A percentile compares a stretch with the other conserved stretches of the same genome.
Conservation (phyloP, 2,113 vertebrate species). For the Sterna hirundo region DNA sequence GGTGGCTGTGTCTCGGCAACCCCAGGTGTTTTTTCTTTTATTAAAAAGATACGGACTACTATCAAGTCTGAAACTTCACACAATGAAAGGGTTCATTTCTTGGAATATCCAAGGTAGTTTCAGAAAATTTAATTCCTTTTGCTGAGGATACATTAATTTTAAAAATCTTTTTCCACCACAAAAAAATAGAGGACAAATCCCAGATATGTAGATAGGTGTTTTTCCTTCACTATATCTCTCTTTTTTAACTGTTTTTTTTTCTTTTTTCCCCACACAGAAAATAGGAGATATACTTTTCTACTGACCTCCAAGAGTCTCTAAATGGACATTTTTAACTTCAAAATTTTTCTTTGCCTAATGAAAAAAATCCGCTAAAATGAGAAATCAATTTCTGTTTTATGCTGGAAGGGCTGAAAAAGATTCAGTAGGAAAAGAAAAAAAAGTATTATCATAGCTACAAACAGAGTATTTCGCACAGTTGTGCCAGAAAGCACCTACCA, state of each 20-base stretch:
- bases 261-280: not conserved
- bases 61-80: not conserved
- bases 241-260: not conserved
- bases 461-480: not conserved
- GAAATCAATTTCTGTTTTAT: not conserved
- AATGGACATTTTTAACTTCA: not conserved
- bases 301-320: not conserved
- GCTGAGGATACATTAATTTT: not conserved
- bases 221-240: not conserved
- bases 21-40: not conserved
- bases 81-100: not conserved
- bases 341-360: not conserved
- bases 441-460: not conserved
- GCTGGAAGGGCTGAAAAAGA: not conserved
- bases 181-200: accelerated
- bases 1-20: not conserved
- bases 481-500: not conserved
- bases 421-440: not conserved
- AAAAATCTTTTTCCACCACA: not conserved
- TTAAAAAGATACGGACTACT: not conserved
- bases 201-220: too few relatives aligned
- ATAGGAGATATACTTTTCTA: not conserved
- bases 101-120: not conserved
- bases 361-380: not conserved
- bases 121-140: not conserved